Conservation (phyloP, 1,140 invertebrate species). For the Zaprionus ornatus region DNA sequence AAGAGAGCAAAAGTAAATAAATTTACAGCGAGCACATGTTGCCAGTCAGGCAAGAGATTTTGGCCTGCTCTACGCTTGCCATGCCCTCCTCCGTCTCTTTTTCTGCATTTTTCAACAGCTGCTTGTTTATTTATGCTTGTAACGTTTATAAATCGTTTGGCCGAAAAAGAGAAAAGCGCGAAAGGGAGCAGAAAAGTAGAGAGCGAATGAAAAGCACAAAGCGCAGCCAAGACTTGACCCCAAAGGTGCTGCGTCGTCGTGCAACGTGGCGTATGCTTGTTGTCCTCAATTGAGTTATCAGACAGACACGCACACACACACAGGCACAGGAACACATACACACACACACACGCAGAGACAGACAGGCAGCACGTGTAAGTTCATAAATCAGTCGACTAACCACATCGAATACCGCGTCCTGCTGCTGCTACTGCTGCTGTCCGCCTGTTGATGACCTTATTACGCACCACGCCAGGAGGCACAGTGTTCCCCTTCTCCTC, state of each 20-base stretch:
- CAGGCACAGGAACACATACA: neutral
- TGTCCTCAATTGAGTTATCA: slow-evolving; percentile 76
- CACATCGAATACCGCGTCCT: slow-evolving; percentile 49
- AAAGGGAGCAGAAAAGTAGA: slow-evolving; percentile 1
- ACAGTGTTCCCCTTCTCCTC: neutral
- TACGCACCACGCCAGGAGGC: slow-evolving; percentile 46
- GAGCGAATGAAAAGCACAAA: slow-evolving; percentile 35
- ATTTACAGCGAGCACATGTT: slow-evolving; percentile 74
- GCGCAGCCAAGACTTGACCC: slow-evolving; percentile 48
- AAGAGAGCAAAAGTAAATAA: slow-evolving; percentile 80
- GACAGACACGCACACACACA: neutral
- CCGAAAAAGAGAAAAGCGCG: slow-evolving; percentile 32
- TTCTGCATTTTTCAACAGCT: slow-evolving; percentile 60
- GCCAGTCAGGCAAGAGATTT: slow-evolving; percentile 41
- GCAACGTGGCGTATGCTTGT: slow-evolving; percentile 69
- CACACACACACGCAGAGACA: neutral
- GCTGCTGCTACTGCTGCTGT: slow-evolving; percentile 10
- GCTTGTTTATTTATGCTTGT: slow-evolving; percentile 80
- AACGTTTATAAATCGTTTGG: slow-evolving; percentile 80
- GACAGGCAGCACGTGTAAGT: slow-evolving; percentile 39
- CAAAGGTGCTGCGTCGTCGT: slow-evolving; percentile 53
- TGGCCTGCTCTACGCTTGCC: neutral
- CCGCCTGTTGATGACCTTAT: slow-evolving; percentile 74
- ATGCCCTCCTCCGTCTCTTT: neutral
- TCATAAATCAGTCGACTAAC: slow-evolving; percentile 74